A percentile compares a stretch with the other conserved stretches of the same genome.
These are phyloP conservation scores for Alouatta palliata DNA, from an alignment of 2,113 vertebrate species.

Conservation along the genomic window DNA sequence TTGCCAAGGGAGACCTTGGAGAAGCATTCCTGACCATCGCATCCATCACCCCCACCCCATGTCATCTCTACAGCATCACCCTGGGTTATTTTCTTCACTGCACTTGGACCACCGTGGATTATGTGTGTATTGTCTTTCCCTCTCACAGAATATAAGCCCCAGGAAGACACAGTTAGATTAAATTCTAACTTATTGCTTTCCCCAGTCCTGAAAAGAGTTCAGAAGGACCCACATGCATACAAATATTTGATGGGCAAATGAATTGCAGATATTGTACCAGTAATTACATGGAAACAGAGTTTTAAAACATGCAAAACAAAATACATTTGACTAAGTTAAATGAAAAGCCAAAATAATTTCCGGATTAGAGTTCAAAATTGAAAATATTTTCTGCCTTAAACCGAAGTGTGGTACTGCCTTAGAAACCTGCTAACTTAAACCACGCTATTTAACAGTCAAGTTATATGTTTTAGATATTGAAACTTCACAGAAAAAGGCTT, in stretches of 20 bases:
- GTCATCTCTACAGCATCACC: too few relatives aligned
- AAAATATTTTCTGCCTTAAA: background rate
- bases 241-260: background rate
- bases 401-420: background rate
- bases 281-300: background rate
- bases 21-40: background rate
- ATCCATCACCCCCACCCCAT: background rate
- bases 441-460: background rate
- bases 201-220: background rate
- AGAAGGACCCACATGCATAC: background rate
- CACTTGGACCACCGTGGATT: too few relatives aligned
- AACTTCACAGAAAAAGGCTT: background rate
- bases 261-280: background rate
- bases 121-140: accelerated
- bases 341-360: background rate
- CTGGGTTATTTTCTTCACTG: background rate
- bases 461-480: background rate
- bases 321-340: background rate
- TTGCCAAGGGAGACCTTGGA: background rate
- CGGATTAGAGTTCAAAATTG: background rate
- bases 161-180: background rate
- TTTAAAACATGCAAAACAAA: background rate
- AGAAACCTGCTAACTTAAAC: background rate
- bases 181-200: background rate
- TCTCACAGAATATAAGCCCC: background rate